Evolutionary conservation across 2,113 vertebrate genomes (phyloP).

Genomic region (Ammodytes marinus): DNA sequence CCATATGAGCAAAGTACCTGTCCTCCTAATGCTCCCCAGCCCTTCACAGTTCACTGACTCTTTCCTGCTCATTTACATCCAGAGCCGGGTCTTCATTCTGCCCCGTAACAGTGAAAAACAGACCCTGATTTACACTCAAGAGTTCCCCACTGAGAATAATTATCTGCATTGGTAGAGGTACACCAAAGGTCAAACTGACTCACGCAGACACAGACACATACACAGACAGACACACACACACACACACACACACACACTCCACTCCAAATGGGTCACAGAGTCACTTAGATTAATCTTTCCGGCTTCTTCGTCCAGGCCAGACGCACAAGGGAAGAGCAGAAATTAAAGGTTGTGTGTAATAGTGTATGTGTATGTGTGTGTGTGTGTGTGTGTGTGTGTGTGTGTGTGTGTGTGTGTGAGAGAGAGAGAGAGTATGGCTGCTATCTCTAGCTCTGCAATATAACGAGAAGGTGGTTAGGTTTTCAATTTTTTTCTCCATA

Average conservation of each 20-base stretch:
- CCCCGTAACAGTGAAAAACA: constrained; percentile 75
- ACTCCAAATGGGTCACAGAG: constrained; percentile 57
- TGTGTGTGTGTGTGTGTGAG: no score
- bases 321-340: constrained; percentile 40
- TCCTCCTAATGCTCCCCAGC: constrained; percentile 58
- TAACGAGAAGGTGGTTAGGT: constrained; percentile 42
- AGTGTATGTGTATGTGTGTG: no score
- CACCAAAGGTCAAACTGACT: constrained; percentile 78
- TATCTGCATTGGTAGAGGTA: constrained; percentile 67
- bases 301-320: constrained; percentile 27
- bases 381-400: no score
- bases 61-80: constrained; percentile 75
- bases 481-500: constrained; percentile 39
- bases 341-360: no score
- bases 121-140: constrained; percentile 71
- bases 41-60: constrained; percentile 78
- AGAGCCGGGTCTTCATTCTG: constrained; percentile 72
- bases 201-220: no score
- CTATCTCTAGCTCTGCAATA: constrained; percentile 41
- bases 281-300: constrained; percentile 59
- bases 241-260: no score
- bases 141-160: constrained; percentile 73
- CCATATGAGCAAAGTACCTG: constrained; percentile 65
- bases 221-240: constrained; percentile 40
- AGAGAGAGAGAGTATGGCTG: no score